Conservation (phyloP, 2,797 vertebrate genomes). For the Salarias fasciatus region DNA sequence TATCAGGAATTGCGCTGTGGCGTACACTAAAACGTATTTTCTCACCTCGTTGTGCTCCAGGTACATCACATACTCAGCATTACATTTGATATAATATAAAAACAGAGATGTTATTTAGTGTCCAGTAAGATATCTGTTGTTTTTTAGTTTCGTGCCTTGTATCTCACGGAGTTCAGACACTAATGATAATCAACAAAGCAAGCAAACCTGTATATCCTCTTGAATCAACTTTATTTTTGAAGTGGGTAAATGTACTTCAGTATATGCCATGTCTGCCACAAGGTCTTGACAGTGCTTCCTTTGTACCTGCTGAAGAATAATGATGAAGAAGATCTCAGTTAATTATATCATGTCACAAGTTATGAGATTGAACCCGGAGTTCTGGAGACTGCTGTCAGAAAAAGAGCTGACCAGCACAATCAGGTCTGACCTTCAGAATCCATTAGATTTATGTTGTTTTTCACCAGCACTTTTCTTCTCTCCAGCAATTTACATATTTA, state of each 20-base stretch:
- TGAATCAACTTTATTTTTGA: slow-evolving; percentile 49
- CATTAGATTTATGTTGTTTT: slow-evolving; percentile 88
- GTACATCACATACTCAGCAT: slow-evolving; percentile 17
- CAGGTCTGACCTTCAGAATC: slow-evolving; percentile 87
- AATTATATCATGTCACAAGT: slow-evolving; percentile 82
- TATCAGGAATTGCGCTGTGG: slow-evolving; percentile 4
- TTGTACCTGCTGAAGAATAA: slow-evolving; percentile 56
- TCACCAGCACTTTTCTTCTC: slow-evolving; percentile 85
- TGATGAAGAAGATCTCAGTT: slow-evolving; percentile 66
- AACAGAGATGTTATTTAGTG: slow-evolving; percentile 12
- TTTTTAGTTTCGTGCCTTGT: slow-evolving; percentile 10
- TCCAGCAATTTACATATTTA: slow-evolving; percentile 92
- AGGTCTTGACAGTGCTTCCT: slow-evolving; percentile 54
- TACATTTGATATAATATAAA: slow-evolving; percentile 29
- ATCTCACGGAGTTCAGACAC: slow-evolving; percentile 31
- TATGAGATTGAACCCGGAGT: slow-evolving; percentile 73
- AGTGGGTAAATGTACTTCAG: slow-evolving; percentile 60
- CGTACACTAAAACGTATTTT: slow-evolving; percentile 5
- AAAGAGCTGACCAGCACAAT: slow-evolving; percentile 84
- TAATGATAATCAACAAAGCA: slow-evolving; percentile 29
- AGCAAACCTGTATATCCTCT: slow-evolving; percentile 26
- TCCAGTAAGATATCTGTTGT: slow-evolving; percentile 12
- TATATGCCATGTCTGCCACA: slow-evolving; percentile 46
- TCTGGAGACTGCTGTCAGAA: slow-evolving; percentile 54
- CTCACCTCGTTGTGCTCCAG: not conserved